Evolutionary conservation across 2,113 vertebrate species (phyloP).

Genomic region (Solea senegalensis): DNA sequence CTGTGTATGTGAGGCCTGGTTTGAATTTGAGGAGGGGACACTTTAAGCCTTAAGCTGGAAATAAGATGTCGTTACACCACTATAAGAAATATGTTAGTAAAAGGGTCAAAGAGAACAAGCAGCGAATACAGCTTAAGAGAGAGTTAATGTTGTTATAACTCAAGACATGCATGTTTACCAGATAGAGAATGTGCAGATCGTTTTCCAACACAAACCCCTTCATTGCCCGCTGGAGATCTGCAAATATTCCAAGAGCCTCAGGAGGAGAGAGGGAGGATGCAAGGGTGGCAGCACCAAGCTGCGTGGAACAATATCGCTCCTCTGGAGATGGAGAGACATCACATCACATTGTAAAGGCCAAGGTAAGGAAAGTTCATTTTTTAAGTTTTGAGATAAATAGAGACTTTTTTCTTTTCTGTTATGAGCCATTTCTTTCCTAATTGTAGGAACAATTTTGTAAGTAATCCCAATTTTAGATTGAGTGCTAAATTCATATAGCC

Average conservation of each 20-base stretch:
- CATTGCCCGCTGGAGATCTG: conserved; percentile 97
- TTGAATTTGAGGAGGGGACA: neutral
- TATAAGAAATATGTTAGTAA: neutral
- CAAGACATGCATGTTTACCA: conserved; percentile 79
- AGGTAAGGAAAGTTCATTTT: neutral
- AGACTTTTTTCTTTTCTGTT: neutral
- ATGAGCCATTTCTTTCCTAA: neutral
- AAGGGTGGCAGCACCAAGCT: conserved; percentile 93
- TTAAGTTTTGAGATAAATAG: neutral
- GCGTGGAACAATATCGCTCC: conserved; percentile 88
- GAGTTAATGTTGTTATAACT: neutral
- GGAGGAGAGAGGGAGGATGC: conserved; percentile 93
- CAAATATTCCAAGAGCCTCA: conserved; percentile 96
- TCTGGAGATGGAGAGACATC: conserved; percentile 65
- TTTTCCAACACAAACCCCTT: conserved; percentile 98
- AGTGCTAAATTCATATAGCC: no score
- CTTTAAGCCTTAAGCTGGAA: neutral
- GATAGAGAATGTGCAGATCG: conserved; percentile 94
- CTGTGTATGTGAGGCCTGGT: neutral
- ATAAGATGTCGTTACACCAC: neutral
- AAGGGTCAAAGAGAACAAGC: neutral
- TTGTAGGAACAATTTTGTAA: no score
- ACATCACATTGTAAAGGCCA: neutral
- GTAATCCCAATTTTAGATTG: no score
- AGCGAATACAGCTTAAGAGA: neutral